Base-by-base conservation (phyloP, 2,888 invertebrate genomes). In the Nipponacmea schrenckii region DNA sequence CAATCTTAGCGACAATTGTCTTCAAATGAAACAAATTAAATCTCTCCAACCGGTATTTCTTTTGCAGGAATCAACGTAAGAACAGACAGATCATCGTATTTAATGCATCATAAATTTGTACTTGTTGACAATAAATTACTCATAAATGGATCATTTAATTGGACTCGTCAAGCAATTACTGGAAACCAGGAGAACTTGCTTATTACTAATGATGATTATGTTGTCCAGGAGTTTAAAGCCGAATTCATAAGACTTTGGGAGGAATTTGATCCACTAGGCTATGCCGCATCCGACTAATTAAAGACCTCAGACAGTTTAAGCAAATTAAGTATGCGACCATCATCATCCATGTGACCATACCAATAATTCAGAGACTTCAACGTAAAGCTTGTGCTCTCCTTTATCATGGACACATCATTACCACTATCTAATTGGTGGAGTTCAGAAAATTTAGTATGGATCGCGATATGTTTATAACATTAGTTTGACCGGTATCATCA, bases 81-180 rank as follows among this genome's bases (percentile, higher is more conserved):
- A 39, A 84, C 83, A 24, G 84, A 86, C 74, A 78, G 77, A n/a
- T 79, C 84, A 5, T 82, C 91, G 0, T 91, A 90, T 79, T 86
- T 93, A 69, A 94, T 95, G 94, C 95, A 95, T 82, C 94, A 95
- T 85, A 95, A 95, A 86, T 94, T 93, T 88, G 92, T 91, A 65
- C 84, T 94, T 7, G 88, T 93, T n/a, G 94, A 94, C 82, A 83
- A 84, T 24, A 80, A 81, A 26, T 73, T 92, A 67, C 87, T 94
- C 14, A 90, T 94, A 64, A 91, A 90, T 67, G 94, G 94, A 0
- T 94, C 94, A 0, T 90, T 93, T 74, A 94, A 94, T 86, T 94
- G 94, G 94, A 94, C 94, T 0, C 90, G 91, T 79, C 91, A 92
- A 83, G 94, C 92, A 0, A 89, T 93, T 45, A 91, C 90, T 64